phyloP scores from a whole-genome alignment of 1,140 invertebrate species.

The Rhysida immarginata region DNA sequence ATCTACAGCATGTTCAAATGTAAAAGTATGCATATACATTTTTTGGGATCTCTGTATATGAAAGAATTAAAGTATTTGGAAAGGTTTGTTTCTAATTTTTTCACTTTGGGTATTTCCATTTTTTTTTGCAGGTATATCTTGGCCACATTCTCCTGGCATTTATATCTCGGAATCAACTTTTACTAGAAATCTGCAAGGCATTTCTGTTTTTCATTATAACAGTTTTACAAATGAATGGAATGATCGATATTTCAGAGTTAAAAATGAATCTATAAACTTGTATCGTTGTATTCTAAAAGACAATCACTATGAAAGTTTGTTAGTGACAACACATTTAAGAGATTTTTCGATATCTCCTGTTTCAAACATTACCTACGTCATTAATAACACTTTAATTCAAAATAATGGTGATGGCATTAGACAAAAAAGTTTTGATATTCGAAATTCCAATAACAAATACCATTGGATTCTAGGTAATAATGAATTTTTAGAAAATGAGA shows the following conservation, averaged over 20 bases:
- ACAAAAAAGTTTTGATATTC: conserved; percentile 75
- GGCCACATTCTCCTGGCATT: conserved; percentile 15
- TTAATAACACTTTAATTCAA: conserved; percentile 66
- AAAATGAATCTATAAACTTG: conserved; percentile 70
- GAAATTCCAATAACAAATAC: conserved; percentile 84
- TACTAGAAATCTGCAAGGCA: conserved; percentile 59
- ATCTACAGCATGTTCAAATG: too few relatives aligned
- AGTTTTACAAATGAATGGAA: conserved; percentile 44
- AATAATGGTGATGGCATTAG: conserved; percentile 66
- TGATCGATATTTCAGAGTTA: conserved; percentile 67
- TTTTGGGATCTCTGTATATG: too few relatives aligned
- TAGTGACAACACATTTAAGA: conserved; percentile 65
- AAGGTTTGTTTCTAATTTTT: too few relatives aligned
- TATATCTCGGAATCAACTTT: conserved; percentile 35
- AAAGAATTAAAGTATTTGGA: too few relatives aligned
- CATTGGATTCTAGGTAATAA: conserved; percentile 82
- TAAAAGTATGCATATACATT: too few relatives aligned
- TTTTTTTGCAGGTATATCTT: conserved; percentile 1
- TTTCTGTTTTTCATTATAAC: conserved; percentile 78
- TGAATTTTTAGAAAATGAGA: conserved; percentile 64
- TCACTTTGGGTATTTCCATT: background rate
- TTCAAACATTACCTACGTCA: conserved; percentile 64
- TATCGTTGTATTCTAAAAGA: conserved; percentile 61
- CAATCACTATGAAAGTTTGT: conserved; percentile 61
- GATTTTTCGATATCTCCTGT: conserved; percentile 61